Evolutionary conservation across 2,888 invertebrate genomes (phyloP).

Genomic region (Rugalucina vietnamica): DNA sequence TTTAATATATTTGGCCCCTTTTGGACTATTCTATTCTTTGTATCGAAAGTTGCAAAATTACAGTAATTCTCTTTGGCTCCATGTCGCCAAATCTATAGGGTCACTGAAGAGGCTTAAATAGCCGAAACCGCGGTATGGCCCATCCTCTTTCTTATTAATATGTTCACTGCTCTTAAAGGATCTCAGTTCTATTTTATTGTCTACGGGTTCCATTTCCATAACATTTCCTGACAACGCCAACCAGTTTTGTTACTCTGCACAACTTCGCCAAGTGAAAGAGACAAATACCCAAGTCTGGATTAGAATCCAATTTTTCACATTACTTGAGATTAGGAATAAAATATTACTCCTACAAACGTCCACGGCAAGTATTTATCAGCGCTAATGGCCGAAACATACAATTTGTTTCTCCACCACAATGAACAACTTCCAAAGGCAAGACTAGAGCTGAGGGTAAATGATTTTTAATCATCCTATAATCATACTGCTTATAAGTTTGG

Average conservation of each 20-base stretch:
- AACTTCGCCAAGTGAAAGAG: not conserved
- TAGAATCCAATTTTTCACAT: not conserved
- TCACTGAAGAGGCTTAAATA: too few species aligned
- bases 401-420: conserved; percentile 7
- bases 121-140: too few species aligned
- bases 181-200: too few species aligned
- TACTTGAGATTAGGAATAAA: not conserved
- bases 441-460: not conserved
- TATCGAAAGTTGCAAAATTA: too few species aligned
- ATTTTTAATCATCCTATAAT: conserved; percentile 58
- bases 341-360: conserved; percentile 1
- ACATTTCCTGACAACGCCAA: too few species aligned
- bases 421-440: not conserved
- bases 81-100: too few species aligned
- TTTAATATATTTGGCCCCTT: too few species aligned
- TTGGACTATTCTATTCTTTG: too few species aligned
- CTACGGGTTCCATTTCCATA: too few species aligned
- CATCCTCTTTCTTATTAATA: too few species aligned
- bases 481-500: conserved; percentile 37
- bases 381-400: conserved; percentile 31
- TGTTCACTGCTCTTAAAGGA: too few species aligned
- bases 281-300: not conserved
- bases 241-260: not conserved
- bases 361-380: conserved; percentile 34
- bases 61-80: too few species aligned